Percentiles rank a stretch among this genome's conserved stretches.
Conservation (phyloP, 2,888 invertebrate genomes). For the Liopterus haemorrhoidalis region DNA sequence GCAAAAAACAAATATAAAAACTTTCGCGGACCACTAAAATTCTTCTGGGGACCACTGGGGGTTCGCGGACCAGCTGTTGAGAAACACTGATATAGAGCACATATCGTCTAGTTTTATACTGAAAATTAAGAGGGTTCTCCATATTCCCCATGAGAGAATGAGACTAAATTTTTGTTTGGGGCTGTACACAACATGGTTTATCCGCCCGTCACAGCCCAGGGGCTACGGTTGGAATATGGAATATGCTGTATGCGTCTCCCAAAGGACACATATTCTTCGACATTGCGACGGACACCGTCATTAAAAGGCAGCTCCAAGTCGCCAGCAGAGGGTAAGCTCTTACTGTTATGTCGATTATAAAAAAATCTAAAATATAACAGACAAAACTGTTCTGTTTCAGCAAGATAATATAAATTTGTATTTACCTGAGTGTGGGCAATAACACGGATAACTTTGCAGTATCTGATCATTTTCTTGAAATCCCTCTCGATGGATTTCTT, state of each 20-base stretch:
- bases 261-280: slow-evolving; percentile 58
- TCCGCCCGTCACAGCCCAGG: slow-evolving; percentile 61
- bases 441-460: slow-evolving; percentile 93
- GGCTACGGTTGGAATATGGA: slow-evolving; percentile 69
- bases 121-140: too few species aligned
- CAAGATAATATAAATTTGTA: slow-evolving; percentile 10
- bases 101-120: too few species aligned
- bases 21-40: too few species aligned
- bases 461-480: slow-evolving; percentile 95
- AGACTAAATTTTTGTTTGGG: too few species aligned
- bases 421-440: slow-evolving; percentile 95
- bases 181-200: slow-evolving; percentile 66
- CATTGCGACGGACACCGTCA: slow-evolving; percentile 49
- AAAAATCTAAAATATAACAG: slow-evolving; percentile 6
- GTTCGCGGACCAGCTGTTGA: too few species aligned
- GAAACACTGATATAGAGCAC: too few species aligned
- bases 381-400: not conserved
- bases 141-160: too few species aligned
- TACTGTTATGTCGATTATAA: slow-evolving; percentile 20
- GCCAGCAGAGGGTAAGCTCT: slow-evolving; percentile 46
- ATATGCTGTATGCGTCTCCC: slow-evolving; percentile 62
- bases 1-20: too few species aligned
- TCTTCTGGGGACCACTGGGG: too few species aligned
- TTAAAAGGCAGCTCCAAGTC: slow-evolving; percentile 32
- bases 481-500: slow-evolving; percentile 95